Conservation (phyloP, 2,888 invertebrate genomes). For the Trissolcus japonicus region DNA sequence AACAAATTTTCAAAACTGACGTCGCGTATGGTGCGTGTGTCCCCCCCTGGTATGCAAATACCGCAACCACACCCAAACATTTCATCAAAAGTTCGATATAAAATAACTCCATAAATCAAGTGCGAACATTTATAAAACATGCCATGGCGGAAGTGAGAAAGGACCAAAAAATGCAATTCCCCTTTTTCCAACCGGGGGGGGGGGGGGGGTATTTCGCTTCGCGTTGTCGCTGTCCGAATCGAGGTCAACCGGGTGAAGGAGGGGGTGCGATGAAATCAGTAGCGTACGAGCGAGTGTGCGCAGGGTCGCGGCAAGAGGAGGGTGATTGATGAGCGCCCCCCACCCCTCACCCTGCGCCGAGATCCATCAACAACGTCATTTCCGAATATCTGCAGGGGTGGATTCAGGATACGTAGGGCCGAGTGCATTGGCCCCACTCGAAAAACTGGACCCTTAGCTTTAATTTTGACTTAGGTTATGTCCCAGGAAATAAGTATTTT, state of each 20-base stretch:
- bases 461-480: slow-evolving; percentile 33
- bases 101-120: slow-evolving; percentile 38
- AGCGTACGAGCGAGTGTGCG: slow-evolving; percentile 37
- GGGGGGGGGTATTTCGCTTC: slow-evolving; percentile 50
- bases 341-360: slow-evolving; percentile 10
- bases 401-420: slow-evolving; percentile 55
- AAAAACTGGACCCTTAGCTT: slow-evolving; percentile 35
- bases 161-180: slow-evolving; percentile 25
- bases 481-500: slow-evolving; percentile 18
- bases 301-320: slow-evolving; percentile 39
- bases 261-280: slow-evolving; percentile 24
- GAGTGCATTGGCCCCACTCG: slow-evolving; percentile 60
- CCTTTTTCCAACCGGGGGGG: slow-evolving; percentile 9
- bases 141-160: slow-evolving; percentile 34
- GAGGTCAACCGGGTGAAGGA: slow-evolving; percentile 26
- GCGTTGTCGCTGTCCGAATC: slow-evolving; percentile 40
- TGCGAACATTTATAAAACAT: slow-evolving; percentile 34
- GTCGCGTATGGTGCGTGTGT: not conserved
- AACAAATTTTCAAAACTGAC: not conserved
- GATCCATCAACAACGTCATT: slow-evolving; percentile 72
- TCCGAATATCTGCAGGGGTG: slow-evolving; percentile 68
- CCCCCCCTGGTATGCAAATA: slow-evolving; percentile 19
- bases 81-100: slow-evolving; percentile 33
- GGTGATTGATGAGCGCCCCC: slow-evolving; percentile 43
- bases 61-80: slow-evolving; percentile 31